Conservation (phyloP, 2,797 vertebrate species). For the Sebastolobus alascanus region DNA sequence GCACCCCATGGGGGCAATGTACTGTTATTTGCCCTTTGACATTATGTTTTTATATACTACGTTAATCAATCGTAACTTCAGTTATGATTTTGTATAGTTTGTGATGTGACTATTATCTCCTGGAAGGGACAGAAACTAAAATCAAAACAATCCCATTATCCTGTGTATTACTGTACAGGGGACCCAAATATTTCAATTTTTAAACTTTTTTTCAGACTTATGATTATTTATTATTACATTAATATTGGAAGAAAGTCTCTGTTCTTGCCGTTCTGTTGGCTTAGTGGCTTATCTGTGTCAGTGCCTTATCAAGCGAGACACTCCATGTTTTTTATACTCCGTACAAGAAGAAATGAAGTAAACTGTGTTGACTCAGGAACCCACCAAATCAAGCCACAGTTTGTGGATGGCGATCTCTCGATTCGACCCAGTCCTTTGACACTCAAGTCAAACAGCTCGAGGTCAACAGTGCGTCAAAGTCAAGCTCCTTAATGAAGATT, state of each 20-base stretch:
- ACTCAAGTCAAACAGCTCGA: conserved; percentile 40
- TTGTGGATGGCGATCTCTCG: conserved; percentile 56
- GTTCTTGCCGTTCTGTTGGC: conserved; percentile 45
- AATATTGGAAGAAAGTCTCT: conserved; percentile 33
- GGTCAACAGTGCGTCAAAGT: conserved; percentile 37
- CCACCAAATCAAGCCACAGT: conserved; percentile 59
- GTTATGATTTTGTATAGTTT: conserved; percentile 47
- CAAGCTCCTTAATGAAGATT: conserved; percentile 35
- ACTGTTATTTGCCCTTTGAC: conserved; percentile 39
- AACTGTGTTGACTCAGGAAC: conserved; percentile 79
- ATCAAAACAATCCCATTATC: conserved; percentile 43
- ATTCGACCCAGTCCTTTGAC: conserved; percentile 55
- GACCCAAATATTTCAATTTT: conserved; percentile 34
- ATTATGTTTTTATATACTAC: conserved; percentile 43
- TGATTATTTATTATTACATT: conserved; percentile 44
- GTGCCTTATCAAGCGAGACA: conserved; percentile 86
- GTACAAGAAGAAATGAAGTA: conserved; percentile 55
- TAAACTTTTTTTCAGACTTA: conserved; percentile 16
- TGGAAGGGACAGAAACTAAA: conserved; percentile 39
- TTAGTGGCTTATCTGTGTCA: conserved; percentile 76
- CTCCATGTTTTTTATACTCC: conserved; percentile 64
- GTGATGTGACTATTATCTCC: conserved; percentile 38
- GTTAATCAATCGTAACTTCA: conserved; percentile 31
- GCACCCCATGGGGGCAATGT: conserved; percentile 15
- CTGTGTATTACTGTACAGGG: conserved; percentile 18